Conservation (phyloP, 2,113 vertebrate genomes). For the Tragelaphus buxtoni region DNA sequence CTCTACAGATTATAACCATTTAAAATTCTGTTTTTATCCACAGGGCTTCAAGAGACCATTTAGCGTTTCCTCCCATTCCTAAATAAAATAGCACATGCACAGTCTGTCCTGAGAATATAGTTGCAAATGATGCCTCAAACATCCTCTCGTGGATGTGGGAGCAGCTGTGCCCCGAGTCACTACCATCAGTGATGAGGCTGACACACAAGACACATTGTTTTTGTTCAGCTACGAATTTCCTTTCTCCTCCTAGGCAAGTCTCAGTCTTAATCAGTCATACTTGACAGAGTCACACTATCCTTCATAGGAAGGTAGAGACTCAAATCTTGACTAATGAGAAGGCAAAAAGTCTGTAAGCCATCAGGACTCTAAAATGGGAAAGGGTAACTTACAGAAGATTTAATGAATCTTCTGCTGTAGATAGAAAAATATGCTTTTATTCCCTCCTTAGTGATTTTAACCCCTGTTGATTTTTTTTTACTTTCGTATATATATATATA, state of each 20-base stretch:
- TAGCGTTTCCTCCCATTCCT: neutral
- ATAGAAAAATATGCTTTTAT: neutral
- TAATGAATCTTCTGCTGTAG: neutral
- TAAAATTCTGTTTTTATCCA: conserved; percentile 54
- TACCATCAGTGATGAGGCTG: neutral
- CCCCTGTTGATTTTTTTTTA: neutral
- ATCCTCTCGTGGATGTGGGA: neutral
- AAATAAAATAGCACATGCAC: neutral
- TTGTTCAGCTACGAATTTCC: rapidly evolving
- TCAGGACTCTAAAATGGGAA: neutral
- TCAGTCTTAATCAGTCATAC: neutral
- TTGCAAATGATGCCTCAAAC: neutral
- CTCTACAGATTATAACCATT: conserved; percentile 32
- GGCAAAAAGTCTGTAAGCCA: neutral
- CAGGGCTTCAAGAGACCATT: conserved; percentile 46
- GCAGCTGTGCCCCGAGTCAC: neutral
- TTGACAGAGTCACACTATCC: neutral
- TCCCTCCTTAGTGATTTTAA: neutral
- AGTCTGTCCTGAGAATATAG: neutral
- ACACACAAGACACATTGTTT: neutral
- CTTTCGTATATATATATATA: neutral
- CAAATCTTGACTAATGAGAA: neutral
- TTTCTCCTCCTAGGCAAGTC: neutral
- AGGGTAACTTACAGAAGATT: neutral
- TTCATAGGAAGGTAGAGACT: neutral